Evolutionary conservation across 2,888 invertebrate genomes (phyloP).

Genomic region (Mylabris sibirica): DNA sequence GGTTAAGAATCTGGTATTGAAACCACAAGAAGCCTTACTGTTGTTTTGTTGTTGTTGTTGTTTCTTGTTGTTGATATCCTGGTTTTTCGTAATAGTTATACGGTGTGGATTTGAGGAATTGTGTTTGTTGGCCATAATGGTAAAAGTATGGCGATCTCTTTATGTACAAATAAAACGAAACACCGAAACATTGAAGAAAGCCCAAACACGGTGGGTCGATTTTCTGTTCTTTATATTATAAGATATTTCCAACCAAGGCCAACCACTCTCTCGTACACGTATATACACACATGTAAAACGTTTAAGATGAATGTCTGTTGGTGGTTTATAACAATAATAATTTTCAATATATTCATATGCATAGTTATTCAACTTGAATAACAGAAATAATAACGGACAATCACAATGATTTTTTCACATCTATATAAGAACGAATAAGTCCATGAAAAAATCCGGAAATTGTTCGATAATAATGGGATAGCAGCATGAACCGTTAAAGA

Average conservation of each 20-base stretch:
- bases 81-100: neutral
- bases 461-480: too few species aligned
- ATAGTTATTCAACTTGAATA: neutral
- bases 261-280: constrained; percentile 39
- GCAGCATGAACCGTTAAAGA: neutral
- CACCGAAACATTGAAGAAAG: neutral
- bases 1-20: too few species aligned
- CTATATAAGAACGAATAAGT: neutral
- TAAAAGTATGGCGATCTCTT: constrained; percentile 24
- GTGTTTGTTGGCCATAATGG: constrained; percentile 15
- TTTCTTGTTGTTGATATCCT: too few species aligned
- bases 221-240: constrained; percentile 1
- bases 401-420: neutral
- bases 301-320: constrained; percentile 38
- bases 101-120: constrained; percentile 4
- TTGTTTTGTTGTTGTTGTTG: too few species aligned
- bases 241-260: constrained; percentile 33
- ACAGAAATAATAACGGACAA: neutral
- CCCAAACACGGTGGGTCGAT: neutral
- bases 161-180: neutral
- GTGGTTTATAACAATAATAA: constrained; percentile 16
- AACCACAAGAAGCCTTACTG: neutral
- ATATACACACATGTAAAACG: neutral
- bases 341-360: constrained; percentile 13
- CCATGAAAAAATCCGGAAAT: too few species aligned